Evolutionary conservation across 1,140 invertebrate genomes (phyloP).

Genomic region (Thaumetopoea pityocampa): DNA sequence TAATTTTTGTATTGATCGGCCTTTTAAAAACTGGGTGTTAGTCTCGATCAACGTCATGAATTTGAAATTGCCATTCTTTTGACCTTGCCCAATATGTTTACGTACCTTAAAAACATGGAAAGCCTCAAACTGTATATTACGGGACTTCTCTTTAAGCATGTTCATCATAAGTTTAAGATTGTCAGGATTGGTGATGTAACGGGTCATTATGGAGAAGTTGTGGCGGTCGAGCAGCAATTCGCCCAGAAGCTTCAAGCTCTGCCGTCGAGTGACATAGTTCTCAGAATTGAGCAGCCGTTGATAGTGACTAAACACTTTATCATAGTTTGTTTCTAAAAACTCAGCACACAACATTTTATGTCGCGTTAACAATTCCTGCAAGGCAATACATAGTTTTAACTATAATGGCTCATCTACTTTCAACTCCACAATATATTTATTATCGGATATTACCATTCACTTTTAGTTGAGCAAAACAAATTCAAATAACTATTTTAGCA

Average conservation of each 20-base stretch:
- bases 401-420: too few relatives aligned
- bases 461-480: too few relatives aligned
- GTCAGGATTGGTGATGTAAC: slow-evolving; percentile 99
- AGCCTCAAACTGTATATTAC: slow-evolving; percentile 99
- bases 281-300: slow-evolving; percentile 98
- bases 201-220: slow-evolving; percentile 99
- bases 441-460: too few relatives aligned
- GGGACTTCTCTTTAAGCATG: slow-evolving; percentile 99
- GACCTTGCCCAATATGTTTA: too few relatives aligned
- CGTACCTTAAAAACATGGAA: slow-evolving; percentile 99
- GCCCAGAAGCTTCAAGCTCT: slow-evolving; percentile 97
- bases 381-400: too few relatives aligned
- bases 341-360: slow-evolving; percentile 99
- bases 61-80: too few relatives aligned
- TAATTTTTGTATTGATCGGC: too few relatives aligned
- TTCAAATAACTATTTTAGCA: too few relatives aligned
- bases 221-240: slow-evolving; percentile 98
- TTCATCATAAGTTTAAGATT: slow-evolving; percentile 99
- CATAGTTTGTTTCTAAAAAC: slow-evolving; percentile 99
- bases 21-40: too few relatives aligned
- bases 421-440: too few relatives aligned
- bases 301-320: slow-evolving; percentile 98
- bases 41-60: too few relatives aligned
- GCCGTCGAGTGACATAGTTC: slow-evolving; percentile 98
- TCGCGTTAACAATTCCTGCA: slow-evolving; percentile 97